These are phyloP conservation scores for Myocastor coypus DNA, from an alignment of 2,113 vertebrate species.

Conservation along the genomic window DNA sequence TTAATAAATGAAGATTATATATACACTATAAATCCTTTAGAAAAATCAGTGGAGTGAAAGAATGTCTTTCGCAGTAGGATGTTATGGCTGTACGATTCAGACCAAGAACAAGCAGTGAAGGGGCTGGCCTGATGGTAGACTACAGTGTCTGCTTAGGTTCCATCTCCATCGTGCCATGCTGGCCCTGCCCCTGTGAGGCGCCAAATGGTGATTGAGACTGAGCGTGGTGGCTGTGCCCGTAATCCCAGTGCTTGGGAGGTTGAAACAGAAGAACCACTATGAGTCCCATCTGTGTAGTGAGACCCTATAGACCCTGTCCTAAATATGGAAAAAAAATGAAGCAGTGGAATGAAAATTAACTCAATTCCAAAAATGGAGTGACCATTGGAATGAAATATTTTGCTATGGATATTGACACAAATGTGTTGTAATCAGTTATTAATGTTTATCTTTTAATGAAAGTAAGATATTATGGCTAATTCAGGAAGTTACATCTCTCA, in stretches of 20 bases:
- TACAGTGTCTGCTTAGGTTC: too few relatives aligned
- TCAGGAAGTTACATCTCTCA: not conserved
- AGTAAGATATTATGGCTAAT: not conserved
- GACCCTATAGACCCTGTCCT: too few relatives aligned
- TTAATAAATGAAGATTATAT: not conserved
- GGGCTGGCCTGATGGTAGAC: too few relatives aligned
- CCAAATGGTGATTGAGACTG: too few relatives aligned
- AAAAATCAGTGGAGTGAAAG: slow-evolving; percentile 21
- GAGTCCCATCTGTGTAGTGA: too few relatives aligned
- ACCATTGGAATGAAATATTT: not conserved
- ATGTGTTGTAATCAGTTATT: not conserved
- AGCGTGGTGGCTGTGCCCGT: too few relatives aligned
- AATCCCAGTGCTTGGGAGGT: too few relatives aligned
- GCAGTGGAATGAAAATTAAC: not conserved
- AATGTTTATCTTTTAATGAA: not conserved
- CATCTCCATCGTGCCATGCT: too few relatives aligned
- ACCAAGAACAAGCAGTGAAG: not conserved
- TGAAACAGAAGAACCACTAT: too few relatives aligned
- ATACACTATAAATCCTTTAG: not conserved
- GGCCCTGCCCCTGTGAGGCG: too few relatives aligned
- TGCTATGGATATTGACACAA: not conserved
- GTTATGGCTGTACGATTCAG: not conserved
- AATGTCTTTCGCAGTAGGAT: not conserved
- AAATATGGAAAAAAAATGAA: not conserved
- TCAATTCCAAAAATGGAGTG: not conserved